Base-by-base conservation (phyloP, 2,113 vertebrate species). In the Rhegmatorhina hoffmannsi region DNA sequence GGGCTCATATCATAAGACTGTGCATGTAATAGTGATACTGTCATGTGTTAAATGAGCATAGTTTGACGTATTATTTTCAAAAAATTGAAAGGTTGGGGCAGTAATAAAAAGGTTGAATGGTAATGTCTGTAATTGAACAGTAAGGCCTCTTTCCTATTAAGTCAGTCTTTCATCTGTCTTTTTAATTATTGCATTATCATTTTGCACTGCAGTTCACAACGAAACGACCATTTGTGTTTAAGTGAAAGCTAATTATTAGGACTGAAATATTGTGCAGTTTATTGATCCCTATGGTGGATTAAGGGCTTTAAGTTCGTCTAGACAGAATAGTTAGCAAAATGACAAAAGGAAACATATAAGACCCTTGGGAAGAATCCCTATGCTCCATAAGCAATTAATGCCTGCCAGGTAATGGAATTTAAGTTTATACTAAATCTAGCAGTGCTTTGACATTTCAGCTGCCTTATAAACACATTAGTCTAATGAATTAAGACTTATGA, bases 101-200 rank as follows among this genome's bases (percentile, higher is more conserved):
- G 97, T 98, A 98, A 98, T 98, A 98, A 98, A 98, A 98, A 98
- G 98, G 98, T 98, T 98, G 98, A 98, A 97, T 98, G 97, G 96
- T 98, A 98, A 98, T 98, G 98, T 96, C 97, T 98, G 97, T 98
- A 98, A 98, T 98, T 98, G 98, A 98, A 98, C 92, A 97, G 98
- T 97, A 98, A 98, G 97, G 96, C 97, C 95, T 98, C 97, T 98
- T 98, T 97, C 98, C 97, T 98, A 97, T 98, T 98, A 98, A 99
- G 99, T 99, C 98, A 98, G 97, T 99, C 98, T 98, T 99, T 99
- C 98, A 99, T 99, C 98, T 99, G 98, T 99, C 99, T 99, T 99
- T 99, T 99, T 99, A 99, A 99, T 99, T 99, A 99, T 99, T 99
- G 99, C 98, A 99, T 99, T 99, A 99, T 99, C 98, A 99, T 99